phyloP scores from a whole-genome alignment of 1,140 invertebrate species.

The Cecropterus lyciades region DNA sequence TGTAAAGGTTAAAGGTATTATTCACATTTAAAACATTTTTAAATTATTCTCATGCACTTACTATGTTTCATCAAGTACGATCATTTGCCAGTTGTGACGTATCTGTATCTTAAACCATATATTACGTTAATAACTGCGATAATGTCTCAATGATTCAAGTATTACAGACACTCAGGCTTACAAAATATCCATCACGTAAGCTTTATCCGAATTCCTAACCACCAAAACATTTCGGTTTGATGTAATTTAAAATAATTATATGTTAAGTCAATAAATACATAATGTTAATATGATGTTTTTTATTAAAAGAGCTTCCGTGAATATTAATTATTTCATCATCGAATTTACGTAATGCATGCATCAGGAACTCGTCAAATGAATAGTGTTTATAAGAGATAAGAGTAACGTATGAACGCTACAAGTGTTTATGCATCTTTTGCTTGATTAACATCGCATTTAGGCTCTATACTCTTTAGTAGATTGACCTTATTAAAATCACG shows the following conservation, averaged over 20 bases:
- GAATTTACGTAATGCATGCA: constrained; percentile 8
- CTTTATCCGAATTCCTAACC: too few species aligned
- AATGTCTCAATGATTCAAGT: too few species aligned
- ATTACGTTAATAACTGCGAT: too few species aligned
- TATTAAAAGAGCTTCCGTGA: constrained; percentile 17
- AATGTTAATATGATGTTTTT: background rate
- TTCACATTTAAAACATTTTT: constrained; percentile 10
- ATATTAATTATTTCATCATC: constrained; percentile 6
- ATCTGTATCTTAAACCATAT: too few species aligned
- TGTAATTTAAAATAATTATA: too few species aligned
- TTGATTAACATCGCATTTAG: constrained; percentile 37
- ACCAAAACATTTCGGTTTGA: too few species aligned
- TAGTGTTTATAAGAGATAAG: constrained; percentile 6
- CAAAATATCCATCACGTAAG: too few species aligned
- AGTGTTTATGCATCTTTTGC: constrained; percentile 9
- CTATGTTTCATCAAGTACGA: constrained; percentile 1
- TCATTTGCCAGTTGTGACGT: background rate
- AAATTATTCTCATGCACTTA: background rate
- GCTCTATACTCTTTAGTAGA: constrained; percentile 14
- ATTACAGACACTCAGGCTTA: too few species aligned
- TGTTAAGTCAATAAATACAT: too few species aligned
- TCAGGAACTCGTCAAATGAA: constrained; percentile 5
- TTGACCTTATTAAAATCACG: constrained; percentile 34
- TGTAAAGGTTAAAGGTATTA: constrained; percentile 44
- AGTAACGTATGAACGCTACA: background rate